phyloP scores from a whole-genome alignment of 2,113 vertebrate species.

The Herpetotheres cachinnans region DNA sequence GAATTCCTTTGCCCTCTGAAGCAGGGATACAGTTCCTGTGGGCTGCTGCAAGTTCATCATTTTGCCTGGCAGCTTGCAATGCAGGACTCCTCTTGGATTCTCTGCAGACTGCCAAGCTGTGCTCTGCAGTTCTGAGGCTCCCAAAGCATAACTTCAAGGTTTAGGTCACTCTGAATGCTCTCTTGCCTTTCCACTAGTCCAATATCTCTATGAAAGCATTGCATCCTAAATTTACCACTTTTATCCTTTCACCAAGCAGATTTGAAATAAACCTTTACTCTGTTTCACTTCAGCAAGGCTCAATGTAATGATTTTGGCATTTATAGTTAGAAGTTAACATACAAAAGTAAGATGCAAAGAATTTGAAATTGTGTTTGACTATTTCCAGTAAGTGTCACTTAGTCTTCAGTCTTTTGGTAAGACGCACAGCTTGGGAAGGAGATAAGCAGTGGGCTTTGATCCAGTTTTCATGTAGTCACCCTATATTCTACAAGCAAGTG shows the following conservation, averaged over 20 bases:
- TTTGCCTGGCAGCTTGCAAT: not conserved
- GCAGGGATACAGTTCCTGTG: not conserved
- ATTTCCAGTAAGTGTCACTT: not conserved
- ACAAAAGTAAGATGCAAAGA: not conserved
- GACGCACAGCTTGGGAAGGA: not conserved
- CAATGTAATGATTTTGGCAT: not conserved
- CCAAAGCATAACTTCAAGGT: not conserved
- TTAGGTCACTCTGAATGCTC: not conserved
- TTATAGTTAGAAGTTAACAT: not conserved
- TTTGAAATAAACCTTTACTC: not conserved
- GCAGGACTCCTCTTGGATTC: accelerated
- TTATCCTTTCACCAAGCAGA: not conserved
- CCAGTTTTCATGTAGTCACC: not conserved
- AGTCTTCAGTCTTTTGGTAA: not conserved
- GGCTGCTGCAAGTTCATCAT: not conserved
- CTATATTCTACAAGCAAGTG: not conserved
- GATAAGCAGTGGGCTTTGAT: not conserved
- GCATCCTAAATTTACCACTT: not conserved
- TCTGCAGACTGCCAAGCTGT: not conserved
- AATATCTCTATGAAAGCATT: not conserved
- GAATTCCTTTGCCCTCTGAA: not conserved
- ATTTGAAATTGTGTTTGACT: not conserved
- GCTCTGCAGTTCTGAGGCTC: not conserved
- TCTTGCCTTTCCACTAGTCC: not conserved
- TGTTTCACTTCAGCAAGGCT: not conserved